phyloP scores from a whole-genome alignment of 37 sponge, comb jelly and placozoan genomes.

The Chondrosia reniformis region DNA sequence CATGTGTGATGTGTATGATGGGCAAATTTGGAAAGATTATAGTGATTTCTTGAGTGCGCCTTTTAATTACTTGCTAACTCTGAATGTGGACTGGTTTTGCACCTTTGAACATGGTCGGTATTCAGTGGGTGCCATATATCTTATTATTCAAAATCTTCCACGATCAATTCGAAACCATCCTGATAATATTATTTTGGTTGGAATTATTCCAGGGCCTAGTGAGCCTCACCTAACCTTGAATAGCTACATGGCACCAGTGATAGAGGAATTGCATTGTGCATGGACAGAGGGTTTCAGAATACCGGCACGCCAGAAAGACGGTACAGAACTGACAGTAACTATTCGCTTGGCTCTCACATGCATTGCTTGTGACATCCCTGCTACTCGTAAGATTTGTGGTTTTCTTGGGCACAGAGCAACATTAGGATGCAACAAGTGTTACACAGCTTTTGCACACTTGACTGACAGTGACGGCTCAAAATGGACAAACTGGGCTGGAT shows the following conservation, averaged over 20 bases:
- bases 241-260: slow-evolving; percentile 47
- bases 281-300: slow-evolving; percentile 13
- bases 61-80: slow-evolving; percentile 24
- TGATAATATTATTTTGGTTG: slow-evolving; percentile 50
- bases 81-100: slow-evolving; percentile 62
- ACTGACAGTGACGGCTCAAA: neutral
- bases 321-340: slow-evolving; percentile 1
- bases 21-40: slow-evolving; percentile 34
- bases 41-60: slow-evolving; percentile 22
- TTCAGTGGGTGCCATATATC: slow-evolving; percentile 57
- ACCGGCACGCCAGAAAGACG: neutral
- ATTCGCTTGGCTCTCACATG: slow-evolving; percentile 30
- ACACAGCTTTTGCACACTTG: slow-evolving; percentile 20
- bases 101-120: slow-evolving; percentile 31
- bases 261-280: slow-evolving; percentile 23
- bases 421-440: slow-evolving; percentile 45
- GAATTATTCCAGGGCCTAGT: slow-evolving; percentile 45
- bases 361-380: slow-evolving; percentile 58
- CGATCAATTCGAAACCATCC: slow-evolving; percentile 27
- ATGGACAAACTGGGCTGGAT: slow-evolving; percentile 42
- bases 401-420: slow-evolving; percentile 47
- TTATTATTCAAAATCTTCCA: slow-evolving; percentile 56
- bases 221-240: slow-evolving; percentile 48
- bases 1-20: slow-evolving; percentile 57
- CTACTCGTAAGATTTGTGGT: slow-evolving; percentile 58